These are phyloP conservation scores for Chitala chitala DNA, from an alignment of 2,113 vertebrate species.

Conservation along the genomic window DNA sequence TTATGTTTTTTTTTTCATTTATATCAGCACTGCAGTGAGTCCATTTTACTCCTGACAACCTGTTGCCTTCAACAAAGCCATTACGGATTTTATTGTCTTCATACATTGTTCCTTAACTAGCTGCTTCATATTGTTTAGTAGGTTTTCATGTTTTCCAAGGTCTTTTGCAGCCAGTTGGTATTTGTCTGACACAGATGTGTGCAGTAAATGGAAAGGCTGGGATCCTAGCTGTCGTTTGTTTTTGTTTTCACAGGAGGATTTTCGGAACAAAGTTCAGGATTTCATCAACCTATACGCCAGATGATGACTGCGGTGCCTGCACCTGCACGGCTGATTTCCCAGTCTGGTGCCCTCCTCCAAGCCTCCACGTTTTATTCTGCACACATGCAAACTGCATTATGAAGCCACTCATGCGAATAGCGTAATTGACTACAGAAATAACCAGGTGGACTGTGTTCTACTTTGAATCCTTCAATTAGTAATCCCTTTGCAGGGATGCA, in stretches of 20 bases:
- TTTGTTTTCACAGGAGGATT: conserved; percentile 71
- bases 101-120: too few relatives aligned
- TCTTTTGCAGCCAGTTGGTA: too few relatives aligned
- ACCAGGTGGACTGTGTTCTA: too few relatives aligned
- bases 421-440: too few relatives aligned
- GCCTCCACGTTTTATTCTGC: not conserved
- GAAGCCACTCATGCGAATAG: not conserved
- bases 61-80: too few relatives aligned
- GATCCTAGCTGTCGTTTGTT: not conserved
- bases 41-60: too few relatives aligned
- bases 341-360: not conserved
- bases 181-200: not conserved
- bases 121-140: too few relatives aligned
- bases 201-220: not conserved
- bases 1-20: too few relatives aligned
- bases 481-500: not conserved
- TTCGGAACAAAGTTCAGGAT: conserved; percentile 86
- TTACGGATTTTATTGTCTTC: too few relatives aligned
- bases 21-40: too few relatives aligned
- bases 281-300: conserved; percentile 88
- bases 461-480: not conserved
- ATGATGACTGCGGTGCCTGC: conserved; percentile 69
- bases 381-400: not conserved
- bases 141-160: too few relatives aligned
- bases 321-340: conserved; percentile 28